phyloP scores from a whole-genome alignment of 1,140 invertebrate genomes.

The Drosophila dunni region DNA sequence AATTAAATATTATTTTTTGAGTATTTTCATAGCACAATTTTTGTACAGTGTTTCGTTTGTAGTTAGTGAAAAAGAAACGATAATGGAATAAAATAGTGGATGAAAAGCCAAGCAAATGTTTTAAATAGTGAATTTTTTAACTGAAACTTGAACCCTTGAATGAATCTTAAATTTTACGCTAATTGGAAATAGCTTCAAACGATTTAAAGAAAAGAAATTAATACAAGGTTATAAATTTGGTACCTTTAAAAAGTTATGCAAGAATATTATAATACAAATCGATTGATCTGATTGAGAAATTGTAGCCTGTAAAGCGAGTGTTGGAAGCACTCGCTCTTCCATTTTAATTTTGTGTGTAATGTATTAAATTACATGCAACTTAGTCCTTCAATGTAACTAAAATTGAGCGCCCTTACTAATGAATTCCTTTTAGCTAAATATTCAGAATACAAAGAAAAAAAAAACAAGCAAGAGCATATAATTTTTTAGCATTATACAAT shows the following conservation, averaged over 20 bases:
- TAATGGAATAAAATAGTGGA: conserved; percentile 24
- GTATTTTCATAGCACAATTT: conserved; percentile 84
- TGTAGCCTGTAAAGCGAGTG: conserved; percentile 77
- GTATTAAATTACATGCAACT: conserved; percentile 34
- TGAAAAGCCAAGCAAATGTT: conserved; percentile 40
- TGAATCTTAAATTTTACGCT: conserved; percentile 63
- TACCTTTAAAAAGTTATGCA: conserved; percentile 82
- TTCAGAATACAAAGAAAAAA: conserved; percentile 50
- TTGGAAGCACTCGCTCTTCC: conserved; percentile 68
- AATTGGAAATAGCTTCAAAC: conserved; percentile 66
- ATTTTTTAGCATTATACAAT: conserved; percentile 81
- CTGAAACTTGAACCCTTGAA: conserved; percentile 49
- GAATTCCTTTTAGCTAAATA: conserved; percentile 82
- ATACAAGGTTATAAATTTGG: conserved; percentile 78
- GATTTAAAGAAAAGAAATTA: conserved; percentile 28
- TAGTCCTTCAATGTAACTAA: conserved; percentile 77
- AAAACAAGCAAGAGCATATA: conserved; percentile 72
- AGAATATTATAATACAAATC: conserved; percentile 68
- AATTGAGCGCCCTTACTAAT: conserved; percentile 79
- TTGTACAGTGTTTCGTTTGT: conserved; percentile 79
- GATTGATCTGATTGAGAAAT: conserved; percentile 70
- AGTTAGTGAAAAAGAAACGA: conserved; percentile 59
- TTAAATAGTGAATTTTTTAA: conserved; percentile 66
- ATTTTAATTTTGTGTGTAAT: conserved; percentile 62
- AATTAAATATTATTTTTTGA: conserved; percentile 74